These are phyloP conservation scores for Tachypleus tridentatus DNA, from an alignment of 1,140 invertebrate species.

Conservation along the genomic window DNA sequence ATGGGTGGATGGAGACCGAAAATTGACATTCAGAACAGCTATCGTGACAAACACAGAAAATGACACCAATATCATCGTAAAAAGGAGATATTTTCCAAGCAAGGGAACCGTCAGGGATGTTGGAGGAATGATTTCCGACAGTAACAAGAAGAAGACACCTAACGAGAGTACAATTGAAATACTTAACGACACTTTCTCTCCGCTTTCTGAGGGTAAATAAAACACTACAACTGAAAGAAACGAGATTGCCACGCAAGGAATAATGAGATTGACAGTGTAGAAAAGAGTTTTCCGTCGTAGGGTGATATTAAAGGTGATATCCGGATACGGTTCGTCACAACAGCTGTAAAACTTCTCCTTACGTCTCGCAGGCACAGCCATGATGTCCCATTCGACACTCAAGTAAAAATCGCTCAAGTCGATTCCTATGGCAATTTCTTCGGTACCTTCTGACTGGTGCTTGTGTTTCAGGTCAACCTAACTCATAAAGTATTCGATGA, in stretches of 20 bases:
- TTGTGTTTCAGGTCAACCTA: slow-evolving; percentile 77
- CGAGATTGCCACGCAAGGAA: slow-evolving; percentile 88
- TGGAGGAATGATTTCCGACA: slow-evolving; percentile 93
- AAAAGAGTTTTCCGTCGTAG: slow-evolving; percentile 89
- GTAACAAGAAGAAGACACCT: slow-evolving; percentile 93
- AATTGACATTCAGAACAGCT: slow-evolving; percentile 94
- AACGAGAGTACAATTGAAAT: slow-evolving; percentile 96
- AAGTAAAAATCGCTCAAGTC: slow-evolving; percentile 88
- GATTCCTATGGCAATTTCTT: slow-evolving; percentile 57
- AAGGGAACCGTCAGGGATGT: slow-evolving; percentile 93
- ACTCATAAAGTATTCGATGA: no score
- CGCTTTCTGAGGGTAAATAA: slow-evolving; percentile 93
- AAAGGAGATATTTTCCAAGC: slow-evolving; percentile 87
- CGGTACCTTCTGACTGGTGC: slow-evolving; percentile 51
- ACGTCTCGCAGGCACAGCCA: slow-evolving; percentile 68
- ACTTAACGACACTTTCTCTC: slow-evolving; percentile 91
- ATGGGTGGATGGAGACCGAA: slow-evolving; percentile 94
- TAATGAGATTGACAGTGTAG: slow-evolving; percentile 91
- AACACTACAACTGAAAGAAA: slow-evolving; percentile 96
- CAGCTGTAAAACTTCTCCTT: slow-evolving; percentile 83
- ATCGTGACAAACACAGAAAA: slow-evolving; percentile 95
- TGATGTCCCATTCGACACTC: slow-evolving; percentile 92
- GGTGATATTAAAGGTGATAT: slow-evolving; percentile 96
- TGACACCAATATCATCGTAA: slow-evolving; percentile 98
- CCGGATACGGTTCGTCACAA: slow-evolving; percentile 63